These are phyloP conservation scores for Apistogramma diplotaenia DNA, from an alignment of 2,113 vertebrate genomes.

Conservation along the genomic window DNA sequence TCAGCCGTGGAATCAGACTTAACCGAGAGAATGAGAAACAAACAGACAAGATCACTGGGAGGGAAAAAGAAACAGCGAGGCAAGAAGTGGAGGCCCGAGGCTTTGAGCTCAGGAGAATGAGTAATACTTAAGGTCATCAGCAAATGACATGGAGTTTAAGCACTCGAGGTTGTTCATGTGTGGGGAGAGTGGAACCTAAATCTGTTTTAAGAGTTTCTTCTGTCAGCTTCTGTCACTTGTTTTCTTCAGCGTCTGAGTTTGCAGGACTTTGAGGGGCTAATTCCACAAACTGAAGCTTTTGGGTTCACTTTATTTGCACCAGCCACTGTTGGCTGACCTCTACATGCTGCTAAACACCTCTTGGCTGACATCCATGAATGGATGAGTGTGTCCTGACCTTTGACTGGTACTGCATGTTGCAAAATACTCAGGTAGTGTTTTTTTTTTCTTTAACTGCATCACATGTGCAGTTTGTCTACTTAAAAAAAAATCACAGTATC, in stretches of 20 bases:
- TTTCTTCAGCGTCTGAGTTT: background rate
- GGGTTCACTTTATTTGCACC: background rate
- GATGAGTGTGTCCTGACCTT: too few relatives aligned
- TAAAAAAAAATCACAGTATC: background rate
- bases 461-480: background rate
- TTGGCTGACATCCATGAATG: too few relatives aligned
- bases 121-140: background rate
- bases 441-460: background rate
- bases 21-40: conserved; percentile 26
- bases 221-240: background rate
- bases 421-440: too few relatives aligned
- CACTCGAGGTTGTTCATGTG: background rate
- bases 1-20: conserved; percentile 21
- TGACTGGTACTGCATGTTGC: too few relatives aligned
- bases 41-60: conserved; percentile 1
- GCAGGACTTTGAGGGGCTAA: background rate
- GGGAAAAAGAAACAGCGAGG: background rate
- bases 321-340: background rate
- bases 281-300: background rate
- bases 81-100: background rate
- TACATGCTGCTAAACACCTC: too few relatives aligned
- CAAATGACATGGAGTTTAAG: background rate
- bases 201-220: background rate
- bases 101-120: background rate
- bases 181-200: background rate